Evolutionary conservation across 2,888 invertebrate genomes (phyloP).

Genomic region (Ophion ellenae): DNA sequence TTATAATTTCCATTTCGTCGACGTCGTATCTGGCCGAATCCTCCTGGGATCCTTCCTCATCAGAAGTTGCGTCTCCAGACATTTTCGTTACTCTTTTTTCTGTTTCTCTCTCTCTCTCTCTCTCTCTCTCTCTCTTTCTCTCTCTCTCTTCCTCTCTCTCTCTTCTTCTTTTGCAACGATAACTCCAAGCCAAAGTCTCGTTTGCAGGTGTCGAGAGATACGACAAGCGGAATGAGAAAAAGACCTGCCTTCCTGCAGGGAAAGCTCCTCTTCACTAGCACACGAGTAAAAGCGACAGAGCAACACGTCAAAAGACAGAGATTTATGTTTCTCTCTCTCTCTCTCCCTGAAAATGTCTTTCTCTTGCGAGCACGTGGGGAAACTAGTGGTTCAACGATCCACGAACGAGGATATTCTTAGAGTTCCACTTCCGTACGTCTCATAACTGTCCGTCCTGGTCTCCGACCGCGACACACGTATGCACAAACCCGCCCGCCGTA

Average conservation of each 20-base stretch:
- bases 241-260: conserved; percentile 4
- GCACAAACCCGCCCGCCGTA: conserved; percentile 20
- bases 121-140: conserved; percentile 53
- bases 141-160: conserved; percentile 32
- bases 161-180: conserved; percentile 50
- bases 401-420: conserved; percentile 67
- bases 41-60: conserved; percentile 80
- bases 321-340: conserved; percentile 68
- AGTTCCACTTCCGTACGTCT: conserved; percentile 63
- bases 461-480: conserved; percentile 35
- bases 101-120: conserved; percentile 17
- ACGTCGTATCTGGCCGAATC: conserved; percentile 85
- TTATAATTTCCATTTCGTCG: conserved; percentile 93
- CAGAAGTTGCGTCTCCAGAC: conserved; percentile 76
- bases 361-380: conserved; percentile 71
- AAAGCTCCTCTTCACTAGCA: conserved; percentile 20
- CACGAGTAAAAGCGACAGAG: conserved; percentile 24
- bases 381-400: conserved; percentile 75
- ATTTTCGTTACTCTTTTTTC: conserved; percentile 55
- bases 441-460: conserved; percentile 61
- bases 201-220: conserved; percentile 10
- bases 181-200: conserved; percentile 45
- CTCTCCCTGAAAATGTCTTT: conserved; percentile 18
- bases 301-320: conserved; percentile 65
- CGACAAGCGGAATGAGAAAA: neutral